Percentiles rank a stretch among this genome's conserved stretches.
Evolutionary conservation across 2,888 invertebrate genomes (phyloP).

Genomic region (Zhengitettix transpicula): DNA sequence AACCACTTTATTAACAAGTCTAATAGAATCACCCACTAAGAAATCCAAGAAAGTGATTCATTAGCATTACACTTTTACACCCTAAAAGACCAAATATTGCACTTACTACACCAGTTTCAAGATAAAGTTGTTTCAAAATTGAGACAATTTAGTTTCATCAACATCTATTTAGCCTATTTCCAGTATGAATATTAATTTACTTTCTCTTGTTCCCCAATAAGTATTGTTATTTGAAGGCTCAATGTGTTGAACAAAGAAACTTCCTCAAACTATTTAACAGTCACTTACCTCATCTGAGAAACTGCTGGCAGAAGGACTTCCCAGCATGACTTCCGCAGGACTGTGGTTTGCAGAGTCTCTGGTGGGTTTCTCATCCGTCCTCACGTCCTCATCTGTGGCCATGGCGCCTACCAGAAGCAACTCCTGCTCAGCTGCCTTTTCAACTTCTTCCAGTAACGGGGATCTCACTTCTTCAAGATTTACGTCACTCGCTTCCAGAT

Average conservation of each 20-base stretch:
- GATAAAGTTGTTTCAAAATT: too few relatives aligned
- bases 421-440: not conserved
- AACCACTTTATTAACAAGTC: too few relatives aligned
- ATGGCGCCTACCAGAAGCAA: too few relatives aligned
- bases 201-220: not conserved
- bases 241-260: not conserved
- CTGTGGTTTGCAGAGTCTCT: conserved; percentile 61
- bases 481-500: conserved; percentile 7
- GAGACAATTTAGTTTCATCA: too few relatives aligned
- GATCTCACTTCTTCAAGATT: not conserved
- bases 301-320: conserved; percentile 48
- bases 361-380: too few relatives aligned
- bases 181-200: not conserved
- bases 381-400: not conserved
- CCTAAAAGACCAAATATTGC: too few relatives aligned
- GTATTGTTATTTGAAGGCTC: not conserved
- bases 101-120: too few relatives aligned
- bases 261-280: not conserved
- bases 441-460: not conserved
- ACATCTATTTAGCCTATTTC: too few relatives aligned
- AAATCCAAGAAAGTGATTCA: too few relatives aligned
- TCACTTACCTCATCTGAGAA: conserved; percentile 45
- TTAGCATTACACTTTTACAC: too few relatives aligned
- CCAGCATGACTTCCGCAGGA: conserved; percentile 52
- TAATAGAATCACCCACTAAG: too few relatives aligned